Base-by-base conservation (phyloP, 2,797 vertebrate genomes). In the Molossus molossus region DNA sequence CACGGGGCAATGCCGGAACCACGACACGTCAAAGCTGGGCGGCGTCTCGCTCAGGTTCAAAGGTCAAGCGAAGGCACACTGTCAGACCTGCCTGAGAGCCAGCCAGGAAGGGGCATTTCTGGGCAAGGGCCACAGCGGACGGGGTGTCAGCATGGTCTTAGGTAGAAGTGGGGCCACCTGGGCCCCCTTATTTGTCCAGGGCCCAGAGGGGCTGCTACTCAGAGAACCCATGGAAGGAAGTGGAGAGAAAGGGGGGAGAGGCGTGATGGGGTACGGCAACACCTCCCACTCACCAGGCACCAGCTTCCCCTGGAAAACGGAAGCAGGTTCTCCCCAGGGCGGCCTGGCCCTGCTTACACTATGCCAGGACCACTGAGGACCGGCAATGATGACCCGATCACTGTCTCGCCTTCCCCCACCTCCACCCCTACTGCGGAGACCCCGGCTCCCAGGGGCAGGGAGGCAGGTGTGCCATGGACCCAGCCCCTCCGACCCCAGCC, bases 211-310 rank as follows among this genome's bases (percentile, higher is more conserved):
- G 27, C 70, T 29, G 37, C 20, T 5, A 23, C 0, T 40, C 75
- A 12, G 23, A 40, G 33, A n/a, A 50, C 21, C 45, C 45, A 11
- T 1, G 62, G 60, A 6, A 18, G 11, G 53, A 57, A 3, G 37
- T 1, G 1, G 9, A 45, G 15, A 13, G 6, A 8, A 9, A 6
- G 18, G 6, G 17, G 10, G 18, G 11, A 5, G 17, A 11, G 8
- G 4, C 0, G 0, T 1, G 2, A 2, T 0, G 11, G 4, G 20
- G 12, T 3, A 0, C 12, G 18, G 21, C 5, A 7, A 3, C 1
- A 0, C 37, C 4, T 13, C 15, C 6, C 15, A 9, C 11, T 23
- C 33, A 1, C 40, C 23, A 0, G 13, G 4, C 45, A 12, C 40
- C 70, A 9, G 45, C 14, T 9, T 2, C 13, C 29, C 60, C 5